Base-by-base conservation (phyloP, 2,888 invertebrate genomes). In the Brachynemurus nebulosus region DNA sequence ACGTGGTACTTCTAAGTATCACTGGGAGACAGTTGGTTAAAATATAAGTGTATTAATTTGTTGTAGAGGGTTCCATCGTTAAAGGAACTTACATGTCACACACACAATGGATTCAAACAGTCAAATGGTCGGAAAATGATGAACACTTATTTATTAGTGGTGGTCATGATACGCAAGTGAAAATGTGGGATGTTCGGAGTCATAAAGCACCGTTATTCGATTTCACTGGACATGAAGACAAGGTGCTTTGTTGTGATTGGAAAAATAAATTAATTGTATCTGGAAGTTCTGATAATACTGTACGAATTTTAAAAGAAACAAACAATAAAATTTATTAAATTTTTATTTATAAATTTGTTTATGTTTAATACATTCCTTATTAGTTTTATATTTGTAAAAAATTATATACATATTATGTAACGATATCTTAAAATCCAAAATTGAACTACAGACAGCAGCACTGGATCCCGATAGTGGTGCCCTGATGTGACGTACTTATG, bases 111-210 rank as follows among this genome's bases (percentile, higher is more conserved):
- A 86, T 97, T 12, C 85, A 89, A 52, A 73, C 82, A 1, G 89
- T 96, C 0, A 70, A 76, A 50, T 97, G 97, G 97, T 90, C 91
- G 0, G 78, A 72, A 17, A 77, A 76, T 0, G 72, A 84, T 48
- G 83, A 88, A 55, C 74, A 88, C 54, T 69, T 89, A 11, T 97
- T 98, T 62, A 72, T 96, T 17, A 95, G 95, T 1, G 93, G 90
- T 2, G 84, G 90, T 0, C 91, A 93, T 58, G 97, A 98, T 59
- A 78, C 81, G 51, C 70, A 82, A 48, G 79, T 93, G 47, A 97
- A 97, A 66, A 69, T 97, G 40, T 98, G 98, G 98, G 97, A 98
- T 64, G 80, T 81, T 4, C 74, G 95, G 65, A 88, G 93, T 60
- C 83, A 91, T 0, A 85, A 86, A 58, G 88, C 90, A 0, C 86